Conservation (phyloP, 92 coral and sea anemone genomes). For the Desmophyllum pertusum region DNA sequence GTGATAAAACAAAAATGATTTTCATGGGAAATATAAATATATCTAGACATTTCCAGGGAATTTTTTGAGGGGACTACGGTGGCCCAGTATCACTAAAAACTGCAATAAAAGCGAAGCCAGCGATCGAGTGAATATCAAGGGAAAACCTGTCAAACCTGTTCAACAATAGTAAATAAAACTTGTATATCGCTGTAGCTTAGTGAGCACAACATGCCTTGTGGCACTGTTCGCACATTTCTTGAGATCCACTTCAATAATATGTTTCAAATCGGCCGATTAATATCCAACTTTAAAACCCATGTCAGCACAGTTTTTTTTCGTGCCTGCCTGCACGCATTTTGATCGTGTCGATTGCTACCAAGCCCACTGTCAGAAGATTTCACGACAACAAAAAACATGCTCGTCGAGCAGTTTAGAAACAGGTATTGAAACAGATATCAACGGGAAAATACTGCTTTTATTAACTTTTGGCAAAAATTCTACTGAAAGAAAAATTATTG, state of each 20-base stretch:
- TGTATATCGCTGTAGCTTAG: no score
- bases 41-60: background rate
- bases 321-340: background rate
- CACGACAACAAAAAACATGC: slow-evolving; percentile 3
- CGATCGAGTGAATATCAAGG: background rate
- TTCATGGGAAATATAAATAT: background rate
- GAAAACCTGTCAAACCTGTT: background rate
- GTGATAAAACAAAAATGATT: background rate
- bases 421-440: background rate
- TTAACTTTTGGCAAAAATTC: no score
- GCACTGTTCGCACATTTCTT: background rate
- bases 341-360: background rate
- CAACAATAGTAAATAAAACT: background rate
- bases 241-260: background rate
- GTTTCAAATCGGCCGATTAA: no score
- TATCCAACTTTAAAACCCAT: no score
- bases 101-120: background rate
- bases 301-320: background rate
- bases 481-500: no score
- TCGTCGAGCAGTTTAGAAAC: slow-evolving; percentile 4
- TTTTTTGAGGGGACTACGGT: background rate
- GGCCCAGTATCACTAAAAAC: background rate
- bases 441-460: background rate
- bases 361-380: background rate
- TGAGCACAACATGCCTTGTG: no score